Evolutionary conservation across 92 coral and sea anemone genomes (phyloP), one percentile per base, ranked within the genome.

Genomic region (Actinernus sp.): DNA sequence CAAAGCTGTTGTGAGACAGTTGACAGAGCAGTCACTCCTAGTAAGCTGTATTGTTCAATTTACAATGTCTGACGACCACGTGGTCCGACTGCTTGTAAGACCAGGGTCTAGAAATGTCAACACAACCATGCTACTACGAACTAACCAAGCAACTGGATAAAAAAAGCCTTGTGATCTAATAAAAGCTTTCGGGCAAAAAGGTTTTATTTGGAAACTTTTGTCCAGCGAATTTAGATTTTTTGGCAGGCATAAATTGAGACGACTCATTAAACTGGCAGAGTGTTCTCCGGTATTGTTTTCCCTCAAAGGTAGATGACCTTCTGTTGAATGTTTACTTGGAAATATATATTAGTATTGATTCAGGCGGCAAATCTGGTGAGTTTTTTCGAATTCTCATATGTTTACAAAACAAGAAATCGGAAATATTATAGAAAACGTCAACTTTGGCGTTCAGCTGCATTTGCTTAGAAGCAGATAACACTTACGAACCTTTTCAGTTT

Each of bases 351-450:
- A 41, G 53, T 73, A 61, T 73, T 73, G 60, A 61, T 38, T 46
- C 80, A 73, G 78, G 65, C 66, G 78, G 28, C 28, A 57, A 57
- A 70, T 31, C 50, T 43, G 63, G 48, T 50, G 39, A 32, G 53
- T 28, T 21, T 56, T 70, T 55, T 52, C 43, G 36, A n/a, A 7
- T 48, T 39, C 29, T 55, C 51, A 33, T 40, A 29, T 56, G 77
- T 73, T 73, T 73, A 51, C 61, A 26, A 61, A 61, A 31, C 26
- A 39, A 73, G 27, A 58, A 65, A 43, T 44, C 37, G 68, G 57
- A 29, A 61, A 73, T 60, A 61, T 73, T 61, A 73, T 65, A 59
- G 39, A 43, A 59, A 49, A 37, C 50, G 80, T 59, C 80, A 73
- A 27, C 46, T 47, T 27, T 34, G 34, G 44, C 13, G 54, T 34